phyloP scores from a whole-genome alignment of 1,140 invertebrate genomes.

The Diuraphis noxia region DNA sequence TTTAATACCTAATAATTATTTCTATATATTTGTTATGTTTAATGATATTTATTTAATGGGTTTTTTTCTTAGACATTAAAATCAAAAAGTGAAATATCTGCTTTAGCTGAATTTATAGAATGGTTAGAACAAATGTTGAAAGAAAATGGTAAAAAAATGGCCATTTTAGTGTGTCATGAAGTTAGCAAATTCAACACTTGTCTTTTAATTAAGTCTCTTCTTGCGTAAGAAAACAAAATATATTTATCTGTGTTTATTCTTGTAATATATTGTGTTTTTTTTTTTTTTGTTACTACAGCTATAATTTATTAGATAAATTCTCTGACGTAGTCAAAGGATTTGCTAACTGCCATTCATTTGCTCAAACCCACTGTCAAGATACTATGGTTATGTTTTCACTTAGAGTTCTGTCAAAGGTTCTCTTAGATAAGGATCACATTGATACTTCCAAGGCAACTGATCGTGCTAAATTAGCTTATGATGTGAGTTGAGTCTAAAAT shows the following conservation, averaged over 20 bases:
- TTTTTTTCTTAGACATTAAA: slow-evolving; percentile 68
- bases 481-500: slow-evolving; percentile 57
- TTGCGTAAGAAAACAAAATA: slow-evolving; percentile 58
- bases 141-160: slow-evolving; percentile 67
- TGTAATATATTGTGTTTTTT: neutral
- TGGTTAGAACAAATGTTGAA: slow-evolving; percentile 73
- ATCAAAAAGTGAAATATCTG: slow-evolving; percentile 81
- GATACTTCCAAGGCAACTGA: slow-evolving; percentile 67
- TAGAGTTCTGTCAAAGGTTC: slow-evolving; percentile 68
- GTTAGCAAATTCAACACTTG: slow-evolving; percentile 72
- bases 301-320: slow-evolving; percentile 75
- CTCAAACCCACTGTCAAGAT: slow-evolving; percentile 69
- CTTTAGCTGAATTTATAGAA: slow-evolving; percentile 74
- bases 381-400: slow-evolving; percentile 70
- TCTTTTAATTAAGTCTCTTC: slow-evolving; percentile 76
- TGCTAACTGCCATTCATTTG: slow-evolving; percentile 73
- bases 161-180: slow-evolving; percentile 79
- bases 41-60: neutral
- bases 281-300: slow-evolving; percentile 60
- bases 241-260: neutral
- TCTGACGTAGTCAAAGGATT: slow-evolving; percentile 75
- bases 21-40: neutral
- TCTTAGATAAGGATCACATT: slow-evolving; percentile 69
- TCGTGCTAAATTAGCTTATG: slow-evolving; percentile 66
- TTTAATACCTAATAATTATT: neutral